A percentile compares a stretch with the other conserved stretches of the same genome.
Evolutionary conservation across 2,888 invertebrate species (phyloP).

Genomic region (Drosophila ochracea): DNA sequence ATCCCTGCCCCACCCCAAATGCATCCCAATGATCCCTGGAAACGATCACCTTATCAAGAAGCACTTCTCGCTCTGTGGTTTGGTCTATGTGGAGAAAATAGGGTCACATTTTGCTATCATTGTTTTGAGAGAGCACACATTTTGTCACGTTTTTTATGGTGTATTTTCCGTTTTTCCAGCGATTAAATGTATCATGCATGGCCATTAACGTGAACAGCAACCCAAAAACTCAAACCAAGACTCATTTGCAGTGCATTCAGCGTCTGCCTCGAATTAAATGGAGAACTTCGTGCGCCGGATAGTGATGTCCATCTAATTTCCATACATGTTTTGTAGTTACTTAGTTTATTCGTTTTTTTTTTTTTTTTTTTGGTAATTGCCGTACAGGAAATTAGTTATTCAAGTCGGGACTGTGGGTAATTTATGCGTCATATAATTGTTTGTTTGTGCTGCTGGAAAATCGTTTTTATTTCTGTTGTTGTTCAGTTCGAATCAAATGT

Average conservation of each 20-base stretch:
- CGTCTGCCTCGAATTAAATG: conserved; percentile 58
- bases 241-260: conserved; percentile 69
- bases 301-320: conserved; percentile 36
- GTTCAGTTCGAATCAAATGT: conserved; percentile 43
- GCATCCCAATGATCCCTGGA: conserved; percentile 30
- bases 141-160: conserved; percentile 71
- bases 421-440: conserved; percentile 73
- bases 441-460: conserved; percentile 73
- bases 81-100: conserved; percentile 16
- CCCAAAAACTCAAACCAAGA: conserved; percentile 30
- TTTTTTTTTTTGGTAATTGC: conserved; percentile 64
- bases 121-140: conserved; percentile 43
- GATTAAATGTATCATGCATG: conserved; percentile 75
- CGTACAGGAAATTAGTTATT: conserved; percentile 76
- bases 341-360: conserved; percentile 10
- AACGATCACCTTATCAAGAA: conserved; percentile 59
- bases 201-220: conserved; percentile 8
- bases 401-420: conserved; percentile 61
- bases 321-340: conserved; percentile 36
- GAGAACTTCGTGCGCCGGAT: conserved; percentile 11
- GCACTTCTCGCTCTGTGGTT: conserved; percentile 48
- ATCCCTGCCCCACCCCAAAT: conserved; percentile 23
- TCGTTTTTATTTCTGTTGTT: conserved; percentile 56
- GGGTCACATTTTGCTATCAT: conserved; percentile 59
- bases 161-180: conserved; percentile 61